Base-by-base conservation (phyloP, 2,113 vertebrate species). In the Leptobrachium leishanense region DNA sequence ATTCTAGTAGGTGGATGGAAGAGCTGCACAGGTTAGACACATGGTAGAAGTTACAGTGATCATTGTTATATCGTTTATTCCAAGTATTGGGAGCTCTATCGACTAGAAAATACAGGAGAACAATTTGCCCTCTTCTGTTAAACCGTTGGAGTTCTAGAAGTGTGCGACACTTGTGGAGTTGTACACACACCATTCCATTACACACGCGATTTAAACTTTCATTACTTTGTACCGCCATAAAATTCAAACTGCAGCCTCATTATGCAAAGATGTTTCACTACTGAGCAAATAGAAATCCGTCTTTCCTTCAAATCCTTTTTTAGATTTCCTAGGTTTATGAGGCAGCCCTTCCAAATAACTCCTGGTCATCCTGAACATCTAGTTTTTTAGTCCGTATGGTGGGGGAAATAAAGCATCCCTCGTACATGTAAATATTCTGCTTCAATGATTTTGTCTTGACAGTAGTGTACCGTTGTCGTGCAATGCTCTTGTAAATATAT, bases 401-500 rank as follows among this genome's bases (percentile, higher is more conserved):
- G 46, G 46, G 8, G 8, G 8, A 50, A 50, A 50, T 8, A 85
- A 88, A 90, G 85, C 84, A 85, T 85, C 43, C 77, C 83, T 83
- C 76, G 83, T 83, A 72, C 83, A 83, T 89, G 86, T 91, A 89
- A 89, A 84, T 93, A 90, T 63, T 72, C 69, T 71, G 86, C 86
- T 85, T 85, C 82, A 89, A 86, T 81, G 83, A 82, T 55, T 43
- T 44, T 77, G 88, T 86, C 85, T 88, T 87, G 85, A 91, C 85
- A 88, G 88, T 87, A 31, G n/a, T 92, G 88, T 93, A 92, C 87
- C 91, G 90, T 90, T 87, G 85, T 91, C 89, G 87, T 87, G 87
- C 89, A 85, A 90, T 90, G 82, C 90, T 91, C 87, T 90, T 88
- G 85, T 90, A 92, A 90, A 88, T 90, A 84, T 89, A 88, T 92